These are phyloP conservation scores for Apteryx owenii DNA, from an alignment of 2,113 vertebrate species.

Conservation along the genomic window DNA sequence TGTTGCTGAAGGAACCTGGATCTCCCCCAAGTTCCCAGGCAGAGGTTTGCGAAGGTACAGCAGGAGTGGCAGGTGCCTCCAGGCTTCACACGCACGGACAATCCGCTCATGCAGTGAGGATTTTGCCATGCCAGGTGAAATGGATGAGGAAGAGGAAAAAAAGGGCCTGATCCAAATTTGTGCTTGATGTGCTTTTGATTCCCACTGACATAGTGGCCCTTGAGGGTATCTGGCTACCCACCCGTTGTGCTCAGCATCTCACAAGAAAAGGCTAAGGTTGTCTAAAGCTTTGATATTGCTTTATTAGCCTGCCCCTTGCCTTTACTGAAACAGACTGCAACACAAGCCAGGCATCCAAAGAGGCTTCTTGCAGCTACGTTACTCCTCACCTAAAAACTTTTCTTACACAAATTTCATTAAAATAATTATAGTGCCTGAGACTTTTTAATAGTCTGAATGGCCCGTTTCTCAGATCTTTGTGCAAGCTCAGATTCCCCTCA, in stretches of 20 bases:
- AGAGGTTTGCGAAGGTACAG: slow-evolving; percentile 47
- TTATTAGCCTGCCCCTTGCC: background rate
- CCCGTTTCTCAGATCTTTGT: background rate
- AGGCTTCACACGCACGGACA: background rate
- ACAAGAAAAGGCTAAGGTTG: background rate
- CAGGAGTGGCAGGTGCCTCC: background rate
- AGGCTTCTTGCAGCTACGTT: background rate
- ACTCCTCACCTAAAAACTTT: background rate
- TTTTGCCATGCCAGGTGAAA: background rate
- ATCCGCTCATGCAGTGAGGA: background rate
- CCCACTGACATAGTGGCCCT: background rate
- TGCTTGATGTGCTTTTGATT: background rate
- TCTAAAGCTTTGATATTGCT: background rate
- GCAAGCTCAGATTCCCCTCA: background rate
- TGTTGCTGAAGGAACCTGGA: slow-evolving; percentile 33
- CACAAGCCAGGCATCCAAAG: background rate
- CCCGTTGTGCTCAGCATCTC: background rate
- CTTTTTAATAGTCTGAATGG: background rate
- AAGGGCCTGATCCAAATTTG: background rate
- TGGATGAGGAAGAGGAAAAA: background rate
- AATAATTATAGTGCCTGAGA: background rate
- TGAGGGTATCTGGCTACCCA: background rate
- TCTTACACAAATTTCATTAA: background rate
- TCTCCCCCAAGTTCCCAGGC: slow-evolving; percentile 39
- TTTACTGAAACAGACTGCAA: background rate